phyloP scores from a whole-genome alignment of 2,888 invertebrate genomes.

The Polydrusus tereticollis region DNA sequence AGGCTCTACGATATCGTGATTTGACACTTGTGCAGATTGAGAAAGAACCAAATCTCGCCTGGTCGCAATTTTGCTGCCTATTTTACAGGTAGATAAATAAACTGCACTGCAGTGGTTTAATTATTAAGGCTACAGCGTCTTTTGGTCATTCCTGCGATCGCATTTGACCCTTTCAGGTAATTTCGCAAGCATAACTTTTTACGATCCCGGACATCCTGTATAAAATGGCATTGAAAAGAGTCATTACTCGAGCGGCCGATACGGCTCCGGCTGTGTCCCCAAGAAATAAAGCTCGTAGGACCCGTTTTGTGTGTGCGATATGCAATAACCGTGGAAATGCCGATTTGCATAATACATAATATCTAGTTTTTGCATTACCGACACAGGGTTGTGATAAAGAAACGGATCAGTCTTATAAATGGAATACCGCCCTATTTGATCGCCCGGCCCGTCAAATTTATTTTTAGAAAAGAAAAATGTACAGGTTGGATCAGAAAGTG shows the following conservation, averaged over 20 bases:
- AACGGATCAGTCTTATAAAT: too few species aligned
- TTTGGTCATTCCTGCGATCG: neutral
- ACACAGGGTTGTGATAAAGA: neutral
- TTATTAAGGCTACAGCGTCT: neutral
- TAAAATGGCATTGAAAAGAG: neutral
- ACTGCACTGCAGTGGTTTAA: too few species aligned
- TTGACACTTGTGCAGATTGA: too few species aligned
- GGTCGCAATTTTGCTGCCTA: too few species aligned
- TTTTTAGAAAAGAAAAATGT: too few species aligned
- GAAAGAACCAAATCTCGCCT: too few species aligned
- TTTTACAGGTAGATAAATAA: too few species aligned
- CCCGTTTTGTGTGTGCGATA: neutral
- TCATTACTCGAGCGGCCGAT: neutral
- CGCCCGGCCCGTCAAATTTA: too few species aligned
- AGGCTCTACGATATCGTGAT: too few species aligned
- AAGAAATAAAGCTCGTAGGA: conserved; percentile 7
- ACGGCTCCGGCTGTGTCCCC: neutral
- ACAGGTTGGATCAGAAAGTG: too few species aligned
- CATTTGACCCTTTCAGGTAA: neutral
- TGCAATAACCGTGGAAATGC: neutral
- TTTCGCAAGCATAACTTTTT: conserved; percentile 1
- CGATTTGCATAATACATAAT: neutral
- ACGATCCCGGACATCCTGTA: conserved; percentile 12
- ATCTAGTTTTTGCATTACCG: neutral
- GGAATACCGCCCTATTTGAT: neutral